These are phyloP conservation scores for Chironomus striatipennis DNA, from an alignment of 1,140 invertebrate species.

Conservation along the genomic window DNA sequence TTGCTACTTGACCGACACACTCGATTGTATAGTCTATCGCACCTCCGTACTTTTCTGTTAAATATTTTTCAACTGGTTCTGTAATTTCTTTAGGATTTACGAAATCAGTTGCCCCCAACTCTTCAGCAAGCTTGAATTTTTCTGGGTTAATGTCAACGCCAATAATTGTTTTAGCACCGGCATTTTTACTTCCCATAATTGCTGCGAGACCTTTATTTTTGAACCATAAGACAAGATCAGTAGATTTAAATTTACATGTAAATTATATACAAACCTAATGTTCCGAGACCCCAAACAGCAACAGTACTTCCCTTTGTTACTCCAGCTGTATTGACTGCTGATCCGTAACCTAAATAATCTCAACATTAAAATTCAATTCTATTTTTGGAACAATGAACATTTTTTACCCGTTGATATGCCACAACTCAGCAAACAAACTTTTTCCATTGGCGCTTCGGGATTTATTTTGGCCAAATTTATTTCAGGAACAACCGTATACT, in stretches of 20 bases:
- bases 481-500: constrained; percentile 96
- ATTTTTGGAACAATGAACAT: too few species aligned
- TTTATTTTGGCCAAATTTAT: constrained; percentile 84
- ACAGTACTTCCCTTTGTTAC: constrained; percentile 70
- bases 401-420: constrained; percentile 73
- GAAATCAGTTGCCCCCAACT: constrained; percentile 87
- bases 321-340: constrained; percentile 83
- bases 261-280: constrained; percentile 60
- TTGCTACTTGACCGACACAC: constrained; percentile 93
- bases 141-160: constrained; percentile 86
- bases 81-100: constrained; percentile 79
- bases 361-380: too few species aligned
- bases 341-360: constrained; percentile 70
- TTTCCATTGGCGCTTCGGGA: constrained; percentile 70
- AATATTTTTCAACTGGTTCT: constrained; percentile 71
- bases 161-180: constrained; percentile 84
- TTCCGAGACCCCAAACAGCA: constrained; percentile 90
- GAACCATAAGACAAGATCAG: constrained; percentile 41
- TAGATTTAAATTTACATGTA: not conserved
- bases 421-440: constrained; percentile 92
- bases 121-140: constrained; percentile 80
- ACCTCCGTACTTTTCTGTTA: constrained; percentile 89
- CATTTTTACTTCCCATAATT: constrained; percentile 87
- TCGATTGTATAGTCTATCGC: constrained; percentile 98
- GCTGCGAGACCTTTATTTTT: constrained; percentile 53